Base-by-base conservation (phyloP, 37 sponge, comb jelly and placozoan genomes). In the Halisarca cf. caerulea region DNA sequence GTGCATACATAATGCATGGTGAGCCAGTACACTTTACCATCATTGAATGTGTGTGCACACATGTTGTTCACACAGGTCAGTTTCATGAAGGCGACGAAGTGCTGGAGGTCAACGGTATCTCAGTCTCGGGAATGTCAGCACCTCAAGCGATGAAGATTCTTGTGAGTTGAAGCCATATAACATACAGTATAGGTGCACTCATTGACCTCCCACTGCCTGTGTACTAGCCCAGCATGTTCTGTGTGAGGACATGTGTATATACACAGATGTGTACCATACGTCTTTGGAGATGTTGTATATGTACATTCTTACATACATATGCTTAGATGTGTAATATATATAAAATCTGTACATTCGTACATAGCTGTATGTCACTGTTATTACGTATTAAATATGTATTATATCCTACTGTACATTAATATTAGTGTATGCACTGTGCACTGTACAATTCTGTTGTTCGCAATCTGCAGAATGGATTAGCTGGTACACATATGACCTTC, bases 11-110 rank as follows among this genome's bases (percentile, higher is more conserved):
- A 20, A 55, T 55, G 57, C 57, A 55, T 55, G 57, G 17, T 55
- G 57, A 20, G 57, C 11, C 17, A 55, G 17, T 55, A 17, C 17
- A 55, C 30, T 30, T 28, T 23, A 30, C 30, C 7, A 62, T 8
- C 15, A 7, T 5, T 62, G 64, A 62, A 23, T 62, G 64, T 62
- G 30, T 62, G n/a, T n/a, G 30, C n/a, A 62, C 30, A 7, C 30
- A 64, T 64, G 33, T 30, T 78, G 42, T 39, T 44, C 47, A n/a
- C 30, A 18, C 82, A 94, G 95, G 91, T 2, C 59, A 74, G 37
- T 41, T 94, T 14, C 64, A 86, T 33, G 95, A 89, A 61, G 95
- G 95, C 23, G 95, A 94, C 83, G 95, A 94, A 32, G 27, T 94
- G 61, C 58, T 91, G 58, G 92, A 91, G 58, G 79, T 94, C 24